Evolutionary conservation across 2,113 vertebrate genomes (phyloP).

Genomic region (Oryzias melastigma): DNA sequence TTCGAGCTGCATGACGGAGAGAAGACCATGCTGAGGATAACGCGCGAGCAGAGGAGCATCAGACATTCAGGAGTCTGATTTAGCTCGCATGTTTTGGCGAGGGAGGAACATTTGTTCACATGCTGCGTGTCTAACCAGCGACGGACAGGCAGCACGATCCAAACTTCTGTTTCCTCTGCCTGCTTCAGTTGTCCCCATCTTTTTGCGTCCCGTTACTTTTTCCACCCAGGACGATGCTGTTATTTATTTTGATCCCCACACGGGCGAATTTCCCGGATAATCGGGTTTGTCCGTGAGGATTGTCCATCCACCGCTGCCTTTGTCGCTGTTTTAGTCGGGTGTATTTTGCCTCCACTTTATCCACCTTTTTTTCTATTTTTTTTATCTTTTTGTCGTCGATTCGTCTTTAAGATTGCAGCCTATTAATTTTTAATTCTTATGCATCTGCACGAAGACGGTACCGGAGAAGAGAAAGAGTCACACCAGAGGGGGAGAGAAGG

Average conservation of each 20-base stretch:
- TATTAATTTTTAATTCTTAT: conserved; percentile 79
- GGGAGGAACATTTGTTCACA: conserved; percentile 49
- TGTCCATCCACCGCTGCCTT: conserved; percentile 8
- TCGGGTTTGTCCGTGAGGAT: conserved; percentile 59
- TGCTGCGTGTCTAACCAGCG: conserved; percentile 30
- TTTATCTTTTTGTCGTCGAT: conserved; percentile 20
- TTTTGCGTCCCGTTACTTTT: conserved; percentile 6
- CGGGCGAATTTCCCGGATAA: conserved; percentile 57
- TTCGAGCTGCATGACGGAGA: conserved; percentile 23
- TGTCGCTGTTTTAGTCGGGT: conserved; percentile 28
- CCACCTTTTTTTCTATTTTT: background rate
- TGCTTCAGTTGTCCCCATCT: too few relatives aligned
- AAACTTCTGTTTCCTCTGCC: too few relatives aligned
- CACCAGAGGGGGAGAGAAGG: conserved; percentile 59
- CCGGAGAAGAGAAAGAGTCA: conserved; percentile 69
- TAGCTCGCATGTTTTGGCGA: conserved; percentile 44
- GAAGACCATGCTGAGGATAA: conserved; percentile 18
- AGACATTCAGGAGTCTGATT: conserved; percentile 37
- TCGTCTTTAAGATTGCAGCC: conserved; percentile 60
- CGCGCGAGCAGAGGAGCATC: conserved; percentile 26
- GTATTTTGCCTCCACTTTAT: background rate
- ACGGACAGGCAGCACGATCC: conserved; percentile 37
- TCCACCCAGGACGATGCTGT: conserved; percentile 37
- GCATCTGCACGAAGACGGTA: conserved; percentile 77
- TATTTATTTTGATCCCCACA: conserved; percentile 63